These are phyloP conservation scores for Phalloptychus januarius DNA, from an alignment of 2,797 vertebrate species.

Conservation along the genomic window DNA sequence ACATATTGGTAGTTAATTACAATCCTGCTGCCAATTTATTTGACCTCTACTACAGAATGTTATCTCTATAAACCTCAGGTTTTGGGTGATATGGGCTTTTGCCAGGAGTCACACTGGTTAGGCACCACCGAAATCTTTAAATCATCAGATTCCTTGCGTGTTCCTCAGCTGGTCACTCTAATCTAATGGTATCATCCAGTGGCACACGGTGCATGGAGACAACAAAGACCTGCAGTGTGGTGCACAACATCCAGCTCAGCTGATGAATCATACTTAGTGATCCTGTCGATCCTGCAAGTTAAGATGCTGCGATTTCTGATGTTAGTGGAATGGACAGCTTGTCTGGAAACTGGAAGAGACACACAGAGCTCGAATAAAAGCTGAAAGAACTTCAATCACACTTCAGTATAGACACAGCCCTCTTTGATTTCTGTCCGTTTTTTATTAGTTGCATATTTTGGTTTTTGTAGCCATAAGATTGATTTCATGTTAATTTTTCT, in stretches of 20 bases:
- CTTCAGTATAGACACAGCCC: constrained; percentile 10
- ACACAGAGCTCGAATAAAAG: constrained; percentile 20
- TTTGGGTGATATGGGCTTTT: constrained; percentile 39
- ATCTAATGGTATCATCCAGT: constrained; percentile 53
- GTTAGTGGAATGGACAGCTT: constrained; percentile 13
- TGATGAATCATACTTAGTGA: constrained; percentile 49
- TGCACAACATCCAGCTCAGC: constrained; percentile 17
- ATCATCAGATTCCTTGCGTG: constrained; percentile 44
- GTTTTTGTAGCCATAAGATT: background rate
- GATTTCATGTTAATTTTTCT: background rate
- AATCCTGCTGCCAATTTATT: background rate
- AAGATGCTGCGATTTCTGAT: background rate
- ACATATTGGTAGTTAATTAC: constrained; percentile 15
- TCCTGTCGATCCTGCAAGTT: constrained; percentile 29
- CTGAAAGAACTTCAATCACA: constrained; percentile 12
- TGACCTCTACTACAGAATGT: constrained; percentile 7
- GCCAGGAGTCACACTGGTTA: constrained; percentile 43
- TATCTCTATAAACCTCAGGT: constrained; percentile 25
- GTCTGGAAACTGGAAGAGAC: constrained; percentile 1
- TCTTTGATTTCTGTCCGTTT: background rate
- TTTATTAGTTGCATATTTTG: background rate
- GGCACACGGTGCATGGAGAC: constrained; percentile 26
- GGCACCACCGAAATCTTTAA: constrained; percentile 25
- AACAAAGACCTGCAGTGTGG: constrained; percentile 41
- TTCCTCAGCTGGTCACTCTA: constrained; percentile 28